A percentile compares a stretch with the other conserved stretches of the same genome.
phyloP scores from a whole-genome alignment of 2,113 vertebrate species.

The Otolemur garnettii region DNA sequence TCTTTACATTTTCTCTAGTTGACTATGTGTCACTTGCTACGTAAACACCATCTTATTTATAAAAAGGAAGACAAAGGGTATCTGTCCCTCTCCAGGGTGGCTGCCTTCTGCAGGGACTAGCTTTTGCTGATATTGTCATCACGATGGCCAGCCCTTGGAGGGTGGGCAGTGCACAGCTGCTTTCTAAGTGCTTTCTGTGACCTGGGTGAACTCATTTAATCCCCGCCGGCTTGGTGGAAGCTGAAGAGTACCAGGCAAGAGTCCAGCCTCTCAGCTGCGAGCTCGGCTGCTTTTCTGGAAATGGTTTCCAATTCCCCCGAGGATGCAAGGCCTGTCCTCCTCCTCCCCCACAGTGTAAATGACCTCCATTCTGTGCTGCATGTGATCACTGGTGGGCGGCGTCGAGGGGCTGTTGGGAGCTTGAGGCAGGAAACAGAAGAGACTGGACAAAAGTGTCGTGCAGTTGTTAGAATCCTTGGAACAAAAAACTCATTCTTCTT shows the following conservation, averaged over 20 bases:
- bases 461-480: not conserved
- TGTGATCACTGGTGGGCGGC: not conserved
- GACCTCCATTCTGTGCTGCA: not conserved
- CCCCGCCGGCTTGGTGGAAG: not conserved
- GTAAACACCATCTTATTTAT: not conserved
- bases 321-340: not conserved
- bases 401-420: too few relatives aligned
- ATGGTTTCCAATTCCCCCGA: not conserved
- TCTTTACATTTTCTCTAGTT: conserved; percentile 24
- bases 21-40: not conserved
- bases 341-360: not conserved
- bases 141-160: rapidly evolving
- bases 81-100: not conserved
- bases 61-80: not conserved
- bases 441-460: not conserved
- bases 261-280: not conserved
- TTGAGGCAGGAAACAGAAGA: not conserved
- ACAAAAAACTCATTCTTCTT: not conserved
- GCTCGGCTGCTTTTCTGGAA: not conserved
- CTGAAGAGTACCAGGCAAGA: not conserved
- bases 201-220: not conserved
- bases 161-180: not conserved
- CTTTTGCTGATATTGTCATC: not conserved
- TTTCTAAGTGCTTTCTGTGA: not conserved
- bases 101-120: not conserved